Base-by-base conservation (phyloP, 2,113 vertebrate species). In the Suricata suricatta region DNA sequence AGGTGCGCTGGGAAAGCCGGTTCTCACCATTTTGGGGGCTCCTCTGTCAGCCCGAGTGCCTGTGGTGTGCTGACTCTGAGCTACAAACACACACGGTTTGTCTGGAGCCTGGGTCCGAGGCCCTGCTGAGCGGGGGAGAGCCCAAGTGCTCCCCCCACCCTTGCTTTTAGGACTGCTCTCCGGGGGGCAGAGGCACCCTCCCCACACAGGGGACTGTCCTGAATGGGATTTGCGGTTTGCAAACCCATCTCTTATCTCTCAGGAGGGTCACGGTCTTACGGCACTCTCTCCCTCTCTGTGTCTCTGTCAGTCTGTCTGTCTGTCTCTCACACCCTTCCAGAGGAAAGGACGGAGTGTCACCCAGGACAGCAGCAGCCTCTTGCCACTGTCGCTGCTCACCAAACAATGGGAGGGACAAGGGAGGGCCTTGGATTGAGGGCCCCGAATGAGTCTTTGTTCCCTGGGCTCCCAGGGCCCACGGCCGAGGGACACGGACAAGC, bases 71-170 rank as follows among this genome's bases (percentile, higher is more conserved):
- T 17, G 38, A 31, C 23, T 16, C 35, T 47, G 38, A 7, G 44
- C 68, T 47, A 29, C 31, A 57, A 16, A 21, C 16, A 6, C 17
- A 15, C 54, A 16, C 38, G 0, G 2, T 16, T 5, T 38, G 47
- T 14, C 83, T 17, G 2, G 11, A 64, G 33, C 41, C 57, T 0
- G 1, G 29, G 29, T 27, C 41, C 23, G 52, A 5, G 16, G 33
- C 31, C 5, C 4, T 1, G 2, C 0, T 0, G 14, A 6, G 21
- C 14, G 7, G 23, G 35, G 10, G 33, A 50, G 16, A 38, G 4
- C n/a, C 47, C 2, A 0, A 9, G 1, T 4, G 27, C 41, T 15
- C 27, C 27, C 13, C 41, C 0, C 44, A 17, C 68, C 54, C 16
- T 15, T 4, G 14, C 63, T 10, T 0, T 17, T 0, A 31, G 57